Evolutionary conservation across 2,888 invertebrate genomes (phyloP), one percentile per base, ranked within the genome.

Genomic region (Eumacrocentrus americanus): DNA sequence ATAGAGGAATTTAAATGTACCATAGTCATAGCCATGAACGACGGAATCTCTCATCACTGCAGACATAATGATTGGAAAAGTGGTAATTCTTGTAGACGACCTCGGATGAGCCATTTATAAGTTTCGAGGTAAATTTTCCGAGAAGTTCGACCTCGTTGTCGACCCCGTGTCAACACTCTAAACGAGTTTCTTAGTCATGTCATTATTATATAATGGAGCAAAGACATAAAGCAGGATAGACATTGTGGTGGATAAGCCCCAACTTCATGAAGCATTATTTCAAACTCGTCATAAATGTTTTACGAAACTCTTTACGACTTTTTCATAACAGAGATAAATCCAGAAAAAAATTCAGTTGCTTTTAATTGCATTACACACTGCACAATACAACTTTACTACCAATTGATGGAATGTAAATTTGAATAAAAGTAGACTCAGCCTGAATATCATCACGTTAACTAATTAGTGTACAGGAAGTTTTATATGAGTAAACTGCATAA

Each of bases 81-180:
- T 46, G 46, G 22, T 46, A 12, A 46, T 46, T 46, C 7, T 46
- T 4, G 7, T 12, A 12, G 46, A 46, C n/a, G 12, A 12, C 9
- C 5, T 23, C n/a, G 12, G 23, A 46, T 22, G 12, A 38, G 38
- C 34, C 11, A 40, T 53, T 14, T 40, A 23, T 40, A 53, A 40
- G 38, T 53, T 53, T 53, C 6, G 9, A 40, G 14, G 25, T 38
- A 53, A 53, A 53, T 53, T 53, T 42, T 53, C 42, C 18, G 22
- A 11, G 23, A 23, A 23, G n/a, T 42, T 42, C 18, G 29, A 53
- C 53, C 42, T 25, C 47, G 12, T 47, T 47, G 25, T 53, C 42
- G 16, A 18, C 40, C 16, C 22, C 11, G 22, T 23, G 40, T 52
- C 53, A 53, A 53, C 38, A 42, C 25, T 42, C 25, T 22, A 16